Base-by-base conservation (phyloP, 2,888 invertebrate genomes). In the Drosophila rellima region DNA sequence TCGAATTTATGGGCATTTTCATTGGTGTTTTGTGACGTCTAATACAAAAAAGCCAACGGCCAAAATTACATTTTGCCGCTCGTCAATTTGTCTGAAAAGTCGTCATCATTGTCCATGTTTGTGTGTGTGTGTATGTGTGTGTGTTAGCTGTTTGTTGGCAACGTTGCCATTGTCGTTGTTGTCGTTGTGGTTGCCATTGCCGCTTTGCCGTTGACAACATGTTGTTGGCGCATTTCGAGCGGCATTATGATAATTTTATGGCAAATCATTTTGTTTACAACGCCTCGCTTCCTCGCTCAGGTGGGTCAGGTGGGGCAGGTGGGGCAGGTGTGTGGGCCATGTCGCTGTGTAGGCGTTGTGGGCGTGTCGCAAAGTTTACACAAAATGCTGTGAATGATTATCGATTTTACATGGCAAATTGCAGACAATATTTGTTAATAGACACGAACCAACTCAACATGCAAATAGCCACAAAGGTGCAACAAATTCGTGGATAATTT, bases 251-350 rank as follows among this genome's bases (percentile, higher is more conserved):
- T 88, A 88, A 86, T 86, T 86, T 86, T 89, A 86, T 88, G 90
- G 90, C 73, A 80, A 86, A 86, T 89, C 88, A 86, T 89, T 86
- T 85, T 89, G 90, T 89, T 86, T 89, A 86, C 88, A 89, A 78
- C 71, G 63, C 40, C 31, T 63, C 70, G 65, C 59, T 39, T 15
- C 20, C 29, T 47, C 17, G 8, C 10, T 18, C 13, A 40, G 40
- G 40, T 31, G 47, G 13, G 29, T 64, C 83, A 63, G 67, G 80
- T 79, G 80, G 80, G 65, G 61, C 56, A 44, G 7, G 44, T 40
- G 54, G 42, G 63, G 44, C n/a, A 20, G 61, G 39, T 33, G 23
- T 37, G 50, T 17, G 37, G 55, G 35, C 33, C 18, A 5, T n/a
- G 31, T 37, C 35, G 39, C 7, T 50, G 57, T 50, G 57, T 33